phyloP scores from a whole-genome alignment of 1,140 invertebrate species.

The Cheumatopsyche charites region DNA sequence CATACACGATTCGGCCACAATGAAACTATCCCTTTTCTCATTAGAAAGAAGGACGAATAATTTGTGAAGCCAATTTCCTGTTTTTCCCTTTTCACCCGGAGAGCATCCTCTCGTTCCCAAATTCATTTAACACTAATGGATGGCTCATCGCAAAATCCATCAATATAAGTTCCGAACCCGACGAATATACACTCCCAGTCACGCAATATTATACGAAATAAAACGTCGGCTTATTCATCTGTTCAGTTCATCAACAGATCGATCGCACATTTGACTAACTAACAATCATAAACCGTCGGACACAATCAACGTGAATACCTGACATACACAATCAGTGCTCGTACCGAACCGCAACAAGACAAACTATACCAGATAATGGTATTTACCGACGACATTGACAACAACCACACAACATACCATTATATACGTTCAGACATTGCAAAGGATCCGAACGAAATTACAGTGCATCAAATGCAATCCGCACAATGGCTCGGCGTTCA shows the following conservation, averaged over 20 bases:
- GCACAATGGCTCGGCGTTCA: slow-evolving; percentile 1
- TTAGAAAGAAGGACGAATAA: background rate
- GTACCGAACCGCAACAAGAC: too few relatives aligned
- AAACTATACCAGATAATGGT: too few relatives aligned
- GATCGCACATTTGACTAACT: too few relatives aligned
- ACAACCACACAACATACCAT: background rate
- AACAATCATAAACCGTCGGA: too few relatives aligned
- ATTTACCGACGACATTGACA: background rate
- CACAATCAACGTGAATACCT: too few relatives aligned
- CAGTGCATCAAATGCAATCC: too few relatives aligned
- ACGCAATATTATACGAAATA: too few relatives aligned
- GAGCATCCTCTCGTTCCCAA: background rate
- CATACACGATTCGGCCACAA: too few relatives aligned
- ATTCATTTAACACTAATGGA: slow-evolving; percentile 27
- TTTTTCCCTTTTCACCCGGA: background rate
- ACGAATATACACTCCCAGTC: background rate
- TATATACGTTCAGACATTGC: background rate
- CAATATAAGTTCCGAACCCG: background rate
- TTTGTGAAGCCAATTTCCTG: background rate
- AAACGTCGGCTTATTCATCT: too few relatives aligned
- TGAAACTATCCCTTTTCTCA: background rate
- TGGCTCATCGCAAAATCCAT: slow-evolving; percentile 2
- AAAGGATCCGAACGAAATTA: too few relatives aligned
- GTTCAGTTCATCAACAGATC: too few relatives aligned
- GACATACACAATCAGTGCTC: too few relatives aligned